phyloP scores from a whole-genome alignment of 2,888 invertebrate genomes.

The Metalampra italica region DNA sequence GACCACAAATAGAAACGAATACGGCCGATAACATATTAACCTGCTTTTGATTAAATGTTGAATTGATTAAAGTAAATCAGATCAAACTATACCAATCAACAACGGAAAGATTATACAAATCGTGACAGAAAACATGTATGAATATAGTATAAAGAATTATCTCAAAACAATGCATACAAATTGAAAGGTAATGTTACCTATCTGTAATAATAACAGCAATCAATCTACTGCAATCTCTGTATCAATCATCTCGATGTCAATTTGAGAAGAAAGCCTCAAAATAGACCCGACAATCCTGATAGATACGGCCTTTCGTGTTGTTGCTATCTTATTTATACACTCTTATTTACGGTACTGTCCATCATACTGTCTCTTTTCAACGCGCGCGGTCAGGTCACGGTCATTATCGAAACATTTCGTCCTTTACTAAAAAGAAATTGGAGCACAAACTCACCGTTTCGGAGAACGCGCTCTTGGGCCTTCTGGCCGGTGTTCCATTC shows the following conservation, averaged over 20 bases:
- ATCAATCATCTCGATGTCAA: conserved; percentile 1
- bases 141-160: not conserved
- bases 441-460: conserved; percentile 56
- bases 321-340: conserved; percentile 8
- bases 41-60: no score
- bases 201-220: not conserved
- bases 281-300: conserved; percentile 1
- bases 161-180: not conserved
- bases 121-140: no score
- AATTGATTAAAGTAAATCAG: no score
- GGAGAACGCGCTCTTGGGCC: conserved; percentile 70
- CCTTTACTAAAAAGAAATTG: not conserved
- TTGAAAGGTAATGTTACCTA: not conserved
- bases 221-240: not conserved
- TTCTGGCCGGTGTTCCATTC: conserved; percentile 71
- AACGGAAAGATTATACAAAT: no score
- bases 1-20: no score
- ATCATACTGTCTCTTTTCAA: not conserved
- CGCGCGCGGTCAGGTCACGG: conserved; percentile 1
- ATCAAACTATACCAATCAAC: no score
- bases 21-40: no score
- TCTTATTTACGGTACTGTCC: conserved; percentile 1
- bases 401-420: conserved; percentile 3
- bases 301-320: not conserved
- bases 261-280: conserved; percentile 1